Base-by-base conservation (phyloP, 2,797 vertebrate genomes). In the Clarias platycephalus region DNA sequence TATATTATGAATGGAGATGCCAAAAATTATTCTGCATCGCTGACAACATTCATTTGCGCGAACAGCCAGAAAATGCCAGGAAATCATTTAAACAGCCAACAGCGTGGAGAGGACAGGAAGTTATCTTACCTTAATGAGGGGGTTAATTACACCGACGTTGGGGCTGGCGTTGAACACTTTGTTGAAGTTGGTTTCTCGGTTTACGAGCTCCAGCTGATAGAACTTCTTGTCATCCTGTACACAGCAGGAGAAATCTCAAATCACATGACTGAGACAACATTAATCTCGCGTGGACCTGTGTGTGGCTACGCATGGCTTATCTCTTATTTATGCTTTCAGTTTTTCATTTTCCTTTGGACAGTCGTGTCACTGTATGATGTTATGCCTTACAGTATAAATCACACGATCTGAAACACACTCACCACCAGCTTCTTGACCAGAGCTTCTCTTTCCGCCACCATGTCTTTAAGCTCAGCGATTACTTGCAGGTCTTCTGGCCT, bases 121-220 rank as follows among this genome's bases (percentile, higher is more conserved):
- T 16, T 37, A 68, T 20, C 91, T 87, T 94, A 95, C 98, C 98
- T 99, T 99, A 84, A 97, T 95, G 92, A 99, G 95, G 66, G 98
- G 98, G 93, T 99, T 99, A 95, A 99, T 99, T 87, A 99, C 97
- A 93, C 98, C 98, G 93, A 99, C 97, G 82, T 97, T 97, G 85
- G 98, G 98, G 90, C 95, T 99, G 92, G 98, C 94, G 92, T 97
- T 99, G 96, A 99, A 99, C 86, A 99, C 95, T 95, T 98, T 99
- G 96, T 98, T 99, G 95, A 99, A 99, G 95, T 98, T 99, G 92
- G 97, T 99, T 96, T 99, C 98, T 91, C 98, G 95, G 95, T 99
- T 99, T 93, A 99, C 96, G 90, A 99, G 95, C 90, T 99, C 98
- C 94, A 99, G 96, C 92, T 99, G 98, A 95, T 97, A 99, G 94